Percentiles rank a stretch among this genome's conserved stretches.
phyloP scores from a whole-genome alignment of 2,888 invertebrate genomes.

The Boloria selene region DNA sequence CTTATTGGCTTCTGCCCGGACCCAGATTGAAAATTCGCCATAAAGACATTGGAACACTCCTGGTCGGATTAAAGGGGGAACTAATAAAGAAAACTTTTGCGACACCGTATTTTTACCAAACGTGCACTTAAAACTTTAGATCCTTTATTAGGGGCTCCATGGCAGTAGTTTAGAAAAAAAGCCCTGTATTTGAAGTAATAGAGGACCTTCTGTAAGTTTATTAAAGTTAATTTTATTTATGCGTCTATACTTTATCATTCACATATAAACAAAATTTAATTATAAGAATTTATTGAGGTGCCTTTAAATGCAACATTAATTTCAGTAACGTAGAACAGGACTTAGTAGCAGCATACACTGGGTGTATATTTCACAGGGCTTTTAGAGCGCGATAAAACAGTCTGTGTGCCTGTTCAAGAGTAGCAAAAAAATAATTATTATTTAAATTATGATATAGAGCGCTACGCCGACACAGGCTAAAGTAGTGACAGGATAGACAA shows the following conservation, averaged over 20 bases:
- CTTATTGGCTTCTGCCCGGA: conserved; percentile 80
- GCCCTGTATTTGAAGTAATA: conserved; percentile 30
- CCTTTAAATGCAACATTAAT: background rate
- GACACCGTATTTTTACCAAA: conserved; percentile 81
- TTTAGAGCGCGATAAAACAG: conserved; percentile 27
- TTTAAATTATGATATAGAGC: conserved; percentile 62
- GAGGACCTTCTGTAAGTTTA: no score
- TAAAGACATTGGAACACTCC: conserved; percentile 82
- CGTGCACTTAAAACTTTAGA: conserved; percentile 73
- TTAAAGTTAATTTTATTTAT: no score
- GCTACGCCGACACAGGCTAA: conserved; percentile 46
- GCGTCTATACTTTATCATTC: no score
- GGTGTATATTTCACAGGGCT: conserved; percentile 21
- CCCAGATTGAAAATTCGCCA: conserved; percentile 81
- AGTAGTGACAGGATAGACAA: conserved; percentile 63
- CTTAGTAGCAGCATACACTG: background rate
- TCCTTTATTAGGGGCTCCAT: conserved; percentile 72
- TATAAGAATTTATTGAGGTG: background rate
- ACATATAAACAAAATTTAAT: background rate
- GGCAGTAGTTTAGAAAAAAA: conserved; percentile 66
- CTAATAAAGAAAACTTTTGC: conserved; percentile 82
- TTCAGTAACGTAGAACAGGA: conserved; percentile 4
- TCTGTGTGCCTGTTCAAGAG: conserved; percentile 31
- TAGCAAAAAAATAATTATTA: no score
- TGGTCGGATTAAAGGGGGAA: conserved; percentile 79